Conservation (phyloP, 1,140 invertebrate genomes). For the Caenorhabditis inopinata region DNA sequence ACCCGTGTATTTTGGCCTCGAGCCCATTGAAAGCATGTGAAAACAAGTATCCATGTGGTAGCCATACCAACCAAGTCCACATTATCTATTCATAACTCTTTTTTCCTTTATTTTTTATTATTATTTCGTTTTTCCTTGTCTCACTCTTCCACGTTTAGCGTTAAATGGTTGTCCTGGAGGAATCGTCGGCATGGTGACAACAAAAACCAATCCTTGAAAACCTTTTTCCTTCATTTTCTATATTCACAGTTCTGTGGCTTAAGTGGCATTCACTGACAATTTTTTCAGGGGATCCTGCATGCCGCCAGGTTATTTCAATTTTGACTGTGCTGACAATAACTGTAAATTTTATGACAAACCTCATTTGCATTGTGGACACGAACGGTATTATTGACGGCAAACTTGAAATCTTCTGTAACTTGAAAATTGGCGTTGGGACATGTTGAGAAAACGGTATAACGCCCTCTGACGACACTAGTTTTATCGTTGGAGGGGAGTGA, state of each 20-base stretch:
- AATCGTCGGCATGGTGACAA: not conserved
- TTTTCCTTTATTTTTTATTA: not conserved
- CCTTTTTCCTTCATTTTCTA: not conserved
- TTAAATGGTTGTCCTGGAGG: not conserved
- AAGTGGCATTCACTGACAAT: no score
- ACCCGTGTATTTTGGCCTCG: no score
- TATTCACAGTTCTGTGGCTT: not conserved
- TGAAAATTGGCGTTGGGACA: no score
- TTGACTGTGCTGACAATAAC: not conserved
- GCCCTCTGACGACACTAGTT: no score
- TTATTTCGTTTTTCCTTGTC: not conserved
- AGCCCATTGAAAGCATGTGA: not conserved
- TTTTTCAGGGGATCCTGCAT: no score
- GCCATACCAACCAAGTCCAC: not conserved
- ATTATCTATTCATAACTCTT: not conserved
- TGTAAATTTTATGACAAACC: not conserved
- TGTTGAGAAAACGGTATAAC: no score
- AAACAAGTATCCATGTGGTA: not conserved
- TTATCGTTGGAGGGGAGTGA: no score
- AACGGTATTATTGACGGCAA: not conserved
- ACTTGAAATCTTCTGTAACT: no score
- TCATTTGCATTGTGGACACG: not conserved
- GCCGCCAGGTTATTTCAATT: not conserved
- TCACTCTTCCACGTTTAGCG: no score
- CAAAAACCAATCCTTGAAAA: constrained; percentile 18